phyloP scores from a whole-genome alignment of 2,113 vertebrate species.

The Anhinga rufa region DNA sequence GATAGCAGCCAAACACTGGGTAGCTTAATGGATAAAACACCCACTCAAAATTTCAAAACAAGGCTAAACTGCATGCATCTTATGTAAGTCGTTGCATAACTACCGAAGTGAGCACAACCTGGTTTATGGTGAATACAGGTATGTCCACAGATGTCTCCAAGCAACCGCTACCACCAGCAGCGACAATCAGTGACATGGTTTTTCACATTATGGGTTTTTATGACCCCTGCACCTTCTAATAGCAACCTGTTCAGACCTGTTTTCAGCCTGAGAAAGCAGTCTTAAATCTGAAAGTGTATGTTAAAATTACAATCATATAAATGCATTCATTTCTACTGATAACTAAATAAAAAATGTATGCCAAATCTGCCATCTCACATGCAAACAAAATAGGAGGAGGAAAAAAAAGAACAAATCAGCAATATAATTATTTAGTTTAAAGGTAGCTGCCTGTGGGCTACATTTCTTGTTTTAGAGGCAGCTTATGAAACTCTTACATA shows the following conservation, averaged over 20 bases:
- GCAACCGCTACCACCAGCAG: not conserved
- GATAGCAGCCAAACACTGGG: not conserved
- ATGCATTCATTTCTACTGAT: not conserved
- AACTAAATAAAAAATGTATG: not conserved
- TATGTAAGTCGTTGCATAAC: not conserved
- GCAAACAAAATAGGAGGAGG: not conserved
- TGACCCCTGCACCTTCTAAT: not conserved
- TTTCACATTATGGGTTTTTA: not conserved
- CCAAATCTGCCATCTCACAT: not conserved
- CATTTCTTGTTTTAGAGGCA: not conserved
- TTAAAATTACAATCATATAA: not conserved
- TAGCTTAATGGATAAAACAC: not conserved
- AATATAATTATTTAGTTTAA: not conserved
- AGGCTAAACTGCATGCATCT: not conserved
- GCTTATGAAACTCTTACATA: not conserved
- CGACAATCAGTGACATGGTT: not conserved
- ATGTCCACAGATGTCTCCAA: not conserved
- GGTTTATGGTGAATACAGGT: not conserved
- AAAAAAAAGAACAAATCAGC: not conserved
- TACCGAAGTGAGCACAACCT: not conserved
- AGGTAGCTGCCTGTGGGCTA: not conserved
- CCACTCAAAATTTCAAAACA: not conserved
- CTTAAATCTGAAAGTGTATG: not conserved
- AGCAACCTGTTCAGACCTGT: accelerated
- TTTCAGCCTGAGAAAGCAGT: not conserved